Evolutionary conservation across 2,113 vertebrate genomes (phyloP), one percentile per base, ranked within the genome.

Genomic region (Lepus americanus): DNA sequence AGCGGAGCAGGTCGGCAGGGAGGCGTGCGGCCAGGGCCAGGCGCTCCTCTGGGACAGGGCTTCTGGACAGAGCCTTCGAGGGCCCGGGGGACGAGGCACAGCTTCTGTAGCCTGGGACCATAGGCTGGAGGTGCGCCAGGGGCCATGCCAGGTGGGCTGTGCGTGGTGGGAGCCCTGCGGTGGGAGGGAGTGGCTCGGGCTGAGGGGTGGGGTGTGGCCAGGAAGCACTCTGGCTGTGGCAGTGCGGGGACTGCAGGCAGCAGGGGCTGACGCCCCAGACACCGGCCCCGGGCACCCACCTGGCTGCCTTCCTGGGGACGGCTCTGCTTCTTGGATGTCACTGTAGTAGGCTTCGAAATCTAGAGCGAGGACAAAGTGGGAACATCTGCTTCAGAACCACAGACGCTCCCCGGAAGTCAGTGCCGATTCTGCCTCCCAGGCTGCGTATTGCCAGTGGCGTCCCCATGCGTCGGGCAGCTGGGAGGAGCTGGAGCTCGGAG

Each of bases 271-370:
- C 9, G 13, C 10, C 0, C 8, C 9, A 36, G 69, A 83, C 83
- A 74, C 51, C 55, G 19, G 55, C 55, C 55, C 55, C 55, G 3
- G 19, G 55, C 31, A 80, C 79, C 94, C 76, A 92, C 94, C 94
- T 74, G 89, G 84, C 36, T 84, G 94, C 89, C 98, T 95, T 63
- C 97, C 96, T 31, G 16, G 6, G 16, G 96, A 90, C 0, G 95
- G 94, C 55, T 51, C 14, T 10, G 98, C 99, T 96, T 99, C 99
- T 78, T 99, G 97, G 76, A 98, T 89, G 16, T 96, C 95, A 51
- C 95, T 89, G 78, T 98, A 97, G 53, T 96, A 95, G 70, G 79
- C 85, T n/a, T 98, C 97, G 88, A 97, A 98, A 94, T 98, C 98
- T 98, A 90, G 5, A n/a, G 61, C 9, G 86, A 53, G 27, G 78